These are phyloP conservation scores for Blastomussa wellsi DNA, from an alignment of 92 coral and sea anemone genomes.

Conservation along the genomic window DNA sequence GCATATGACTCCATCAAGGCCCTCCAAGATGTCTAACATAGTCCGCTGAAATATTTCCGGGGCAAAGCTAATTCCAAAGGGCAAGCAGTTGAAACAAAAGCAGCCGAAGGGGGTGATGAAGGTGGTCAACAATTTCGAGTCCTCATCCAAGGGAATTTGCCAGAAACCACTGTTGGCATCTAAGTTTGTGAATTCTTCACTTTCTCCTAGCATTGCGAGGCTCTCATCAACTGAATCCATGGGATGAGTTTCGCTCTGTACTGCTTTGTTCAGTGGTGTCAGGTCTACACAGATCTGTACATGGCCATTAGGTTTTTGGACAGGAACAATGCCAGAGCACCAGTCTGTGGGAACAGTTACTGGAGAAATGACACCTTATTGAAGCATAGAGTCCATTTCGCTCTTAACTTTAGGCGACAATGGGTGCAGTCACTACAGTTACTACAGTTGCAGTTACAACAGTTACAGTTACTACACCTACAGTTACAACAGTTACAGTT, in stretches of 20 bases:
- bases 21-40: slow-evolving; percentile 51
- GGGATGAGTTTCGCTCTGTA: slow-evolving; percentile 48
- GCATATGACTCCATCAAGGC: slow-evolving; percentile 42
- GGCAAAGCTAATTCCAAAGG: slow-evolving; percentile 38
- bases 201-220: slow-evolving; percentile 10
- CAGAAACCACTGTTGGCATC: neutral
- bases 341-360: slow-evolving; percentile 59
- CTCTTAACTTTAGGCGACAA: slow-evolving; percentile 45
- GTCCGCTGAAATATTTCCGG: slow-evolving; percentile 42
- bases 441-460: too few species aligned
- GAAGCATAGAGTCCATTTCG: slow-evolving; percentile 45
- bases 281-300: slow-evolving; percentile 57
- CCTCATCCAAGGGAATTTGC: neutral
- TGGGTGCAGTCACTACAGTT: too few species aligned
- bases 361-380: slow-evolving; percentile 56
- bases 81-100: slow-evolving; percentile 38
- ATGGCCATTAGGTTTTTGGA: slow-evolving; percentile 48
- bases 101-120: slow-evolving; percentile 15
- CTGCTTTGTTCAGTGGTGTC: slow-evolving; percentile 43
- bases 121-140: slow-evolving; percentile 16
- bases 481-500: too few species aligned
- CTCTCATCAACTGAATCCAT: slow-evolving; percentile 48
- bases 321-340: slow-evolving; percentile 60
- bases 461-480: too few species aligned
- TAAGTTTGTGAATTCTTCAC: neutral